Evolutionary conservation across 2,797 vertebrate genomes (phyloP).

Genomic region (Lemur catta): DNA sequence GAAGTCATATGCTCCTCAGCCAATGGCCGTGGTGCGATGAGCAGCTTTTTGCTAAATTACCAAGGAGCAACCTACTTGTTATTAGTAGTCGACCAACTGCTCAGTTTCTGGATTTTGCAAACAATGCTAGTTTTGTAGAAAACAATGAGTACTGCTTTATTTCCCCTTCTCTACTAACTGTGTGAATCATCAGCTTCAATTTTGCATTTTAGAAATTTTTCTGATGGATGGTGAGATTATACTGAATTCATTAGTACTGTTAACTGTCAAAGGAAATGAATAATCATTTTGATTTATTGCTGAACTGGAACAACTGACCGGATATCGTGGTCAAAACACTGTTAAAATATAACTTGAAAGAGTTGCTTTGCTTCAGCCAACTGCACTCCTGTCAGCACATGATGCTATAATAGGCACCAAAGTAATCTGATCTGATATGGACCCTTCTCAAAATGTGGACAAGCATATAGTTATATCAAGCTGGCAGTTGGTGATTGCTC

Average conservation of each 20-base stretch:
- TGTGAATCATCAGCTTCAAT: conserved; percentile 68
- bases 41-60: conserved; percentile 42
- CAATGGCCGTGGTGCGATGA: neutral
- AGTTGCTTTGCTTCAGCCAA: conserved; percentile 32
- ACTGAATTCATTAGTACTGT: conserved; percentile 54
- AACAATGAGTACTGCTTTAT: conserved; percentile 61
- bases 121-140: conserved; percentile 65
- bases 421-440: conserved; percentile 20
- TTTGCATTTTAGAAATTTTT: conserved; percentile 57
- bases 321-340: conserved; percentile 43
- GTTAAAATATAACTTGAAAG: conserved; percentile 48
- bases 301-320: conserved; percentile 34
- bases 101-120: conserved; percentile 64
- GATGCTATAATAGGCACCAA: neutral
- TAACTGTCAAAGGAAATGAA: conserved; percentile 65
- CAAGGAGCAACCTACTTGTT: neutral
- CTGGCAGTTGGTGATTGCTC: neutral
- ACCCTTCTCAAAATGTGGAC: neutral
- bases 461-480: neutral
- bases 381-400: neutral
- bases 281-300: conserved; percentile 55
- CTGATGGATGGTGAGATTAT: conserved; percentile 59
- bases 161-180: conserved; percentile 24
- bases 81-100: conserved; percentile 38
- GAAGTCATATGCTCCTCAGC: neutral